A percentile compares a stretch with the other conserved stretches of the same genome.
Conservation (phyloP, 2,888 invertebrate species). For the Tenodera sinensis region DNA sequence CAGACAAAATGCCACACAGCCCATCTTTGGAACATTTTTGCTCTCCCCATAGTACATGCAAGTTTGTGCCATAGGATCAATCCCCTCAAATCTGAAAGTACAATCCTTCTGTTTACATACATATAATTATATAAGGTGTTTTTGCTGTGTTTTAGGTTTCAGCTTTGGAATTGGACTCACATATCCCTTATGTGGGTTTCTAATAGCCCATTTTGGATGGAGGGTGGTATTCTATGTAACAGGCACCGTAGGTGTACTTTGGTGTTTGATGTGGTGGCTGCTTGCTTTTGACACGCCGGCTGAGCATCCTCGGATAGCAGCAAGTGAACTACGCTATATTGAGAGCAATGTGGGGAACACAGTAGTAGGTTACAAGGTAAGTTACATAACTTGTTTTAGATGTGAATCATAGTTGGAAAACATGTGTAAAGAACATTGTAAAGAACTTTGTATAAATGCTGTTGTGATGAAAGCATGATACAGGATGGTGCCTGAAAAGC, state of each 20-base stretch:
- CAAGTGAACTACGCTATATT: constrained; percentile 62
- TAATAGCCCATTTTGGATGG: constrained; percentile 67
- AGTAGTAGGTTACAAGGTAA: constrained; percentile 49
- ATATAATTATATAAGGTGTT: too few relatives aligned
- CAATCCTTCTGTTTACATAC: too few relatives aligned
- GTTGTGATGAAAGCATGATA: background rate
- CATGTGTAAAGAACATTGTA: background rate
- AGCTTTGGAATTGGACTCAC: constrained; percentile 70
- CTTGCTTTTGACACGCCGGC: constrained; percentile 66
- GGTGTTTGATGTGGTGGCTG: constrained; percentile 67
- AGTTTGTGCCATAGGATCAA: too few relatives aligned
- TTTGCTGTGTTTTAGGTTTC: constrained; percentile 51
- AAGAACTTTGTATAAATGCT: background rate
- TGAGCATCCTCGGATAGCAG: constrained; percentile 63
- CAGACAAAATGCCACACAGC: too few relatives aligned
- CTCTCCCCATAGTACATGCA: too few relatives aligned
- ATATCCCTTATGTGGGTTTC: constrained; percentile 65
- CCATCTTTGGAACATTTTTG: too few relatives aligned
- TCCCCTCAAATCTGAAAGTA: too few relatives aligned
- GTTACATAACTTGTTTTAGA: background rate
- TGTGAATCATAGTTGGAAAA: background rate
- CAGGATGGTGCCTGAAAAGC: too few relatives aligned
- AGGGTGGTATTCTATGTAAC: constrained; percentile 66
- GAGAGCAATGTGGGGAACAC: constrained; percentile 57
- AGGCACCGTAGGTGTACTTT: constrained; percentile 58